phyloP scores from a whole-genome alignment of 2,888 invertebrate species.

The Synanthedon tipuliformis region DNA sequence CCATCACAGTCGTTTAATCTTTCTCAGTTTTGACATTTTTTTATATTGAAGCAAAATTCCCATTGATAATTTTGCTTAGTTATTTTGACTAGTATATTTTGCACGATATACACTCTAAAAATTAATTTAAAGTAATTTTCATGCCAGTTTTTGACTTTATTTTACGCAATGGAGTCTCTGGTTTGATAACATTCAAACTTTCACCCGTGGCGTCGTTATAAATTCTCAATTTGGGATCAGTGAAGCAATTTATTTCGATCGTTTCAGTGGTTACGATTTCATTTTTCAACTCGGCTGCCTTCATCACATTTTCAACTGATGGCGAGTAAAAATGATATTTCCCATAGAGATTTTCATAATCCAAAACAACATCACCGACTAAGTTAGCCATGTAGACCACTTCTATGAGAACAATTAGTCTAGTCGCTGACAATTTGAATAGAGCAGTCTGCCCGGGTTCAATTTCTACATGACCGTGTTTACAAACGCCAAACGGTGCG shows the following conservation, averaged over 20 bases:
- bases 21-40: no score
- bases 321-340: not conserved
- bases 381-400: not conserved
- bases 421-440: not conserved
- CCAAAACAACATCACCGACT: not conserved
- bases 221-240: not conserved
- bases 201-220: not conserved
- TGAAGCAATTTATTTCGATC: not conserved
- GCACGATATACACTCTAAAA: no score
- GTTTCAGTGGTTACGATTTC: not conserved
- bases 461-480: not conserved
- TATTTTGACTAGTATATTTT: no score
- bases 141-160: not conserved
- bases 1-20: no score
- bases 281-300: not conserved
- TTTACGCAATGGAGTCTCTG: not conserved
- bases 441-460: not conserved
- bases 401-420: not conserved
- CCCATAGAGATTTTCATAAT: not conserved
- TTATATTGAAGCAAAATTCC: no score
- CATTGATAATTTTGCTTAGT: no score
- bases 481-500: not conserved
- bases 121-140: no score
- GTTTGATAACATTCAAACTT: not conserved
- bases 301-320: not conserved